phyloP scores from a whole-genome alignment of 2,888 invertebrate genomes.

The Thalpophila matura region DNA sequence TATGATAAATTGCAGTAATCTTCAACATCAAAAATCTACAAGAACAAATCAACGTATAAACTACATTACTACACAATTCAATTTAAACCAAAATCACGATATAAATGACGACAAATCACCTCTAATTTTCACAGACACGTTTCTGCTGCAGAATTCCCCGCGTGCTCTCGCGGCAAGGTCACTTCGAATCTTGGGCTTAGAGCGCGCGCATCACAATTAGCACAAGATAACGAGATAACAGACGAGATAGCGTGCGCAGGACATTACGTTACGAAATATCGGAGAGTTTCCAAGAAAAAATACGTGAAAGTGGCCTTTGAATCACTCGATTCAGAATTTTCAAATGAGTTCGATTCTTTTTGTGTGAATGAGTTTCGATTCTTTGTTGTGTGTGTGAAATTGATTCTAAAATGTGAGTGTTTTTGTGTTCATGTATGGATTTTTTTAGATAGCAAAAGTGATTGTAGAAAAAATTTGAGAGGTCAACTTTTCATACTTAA shows the following conservation, averaged over 20 bases:
- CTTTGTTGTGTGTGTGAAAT: not conserved
- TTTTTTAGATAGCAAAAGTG: not conserved
- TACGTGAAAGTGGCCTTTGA: constrained; percentile 33
- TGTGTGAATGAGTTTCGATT: not conserved
- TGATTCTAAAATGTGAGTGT: constrained; percentile 21
- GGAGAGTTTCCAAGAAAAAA: constrained; percentile 38
- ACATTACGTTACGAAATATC: constrained; percentile 46
- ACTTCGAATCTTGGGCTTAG: constrained; percentile 65
- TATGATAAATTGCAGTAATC: too few relatives aligned
- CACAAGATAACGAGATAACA: constrained; percentile 67
- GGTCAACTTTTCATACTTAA: too few relatives aligned
- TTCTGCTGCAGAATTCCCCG: constrained; percentile 56
- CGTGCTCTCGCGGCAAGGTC: constrained; percentile 62
- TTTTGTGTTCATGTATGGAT: not conserved
- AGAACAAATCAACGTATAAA: too few relatives aligned
- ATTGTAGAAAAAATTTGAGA: not conserved
- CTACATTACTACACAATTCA: too few relatives aligned
- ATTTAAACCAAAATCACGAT: too few relatives aligned
- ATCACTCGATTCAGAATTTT: not conserved
- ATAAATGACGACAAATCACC: too few relatives aligned
- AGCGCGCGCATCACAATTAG: constrained; percentile 66
- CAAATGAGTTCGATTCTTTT: not conserved
- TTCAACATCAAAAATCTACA: too few relatives aligned
- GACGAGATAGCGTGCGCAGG: constrained; percentile 53
- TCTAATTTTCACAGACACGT: too few relatives aligned